Evolutionary conservation across 2,113 vertebrate genomes (phyloP).

Genomic region (Mohoua ochrocephala): DNA sequence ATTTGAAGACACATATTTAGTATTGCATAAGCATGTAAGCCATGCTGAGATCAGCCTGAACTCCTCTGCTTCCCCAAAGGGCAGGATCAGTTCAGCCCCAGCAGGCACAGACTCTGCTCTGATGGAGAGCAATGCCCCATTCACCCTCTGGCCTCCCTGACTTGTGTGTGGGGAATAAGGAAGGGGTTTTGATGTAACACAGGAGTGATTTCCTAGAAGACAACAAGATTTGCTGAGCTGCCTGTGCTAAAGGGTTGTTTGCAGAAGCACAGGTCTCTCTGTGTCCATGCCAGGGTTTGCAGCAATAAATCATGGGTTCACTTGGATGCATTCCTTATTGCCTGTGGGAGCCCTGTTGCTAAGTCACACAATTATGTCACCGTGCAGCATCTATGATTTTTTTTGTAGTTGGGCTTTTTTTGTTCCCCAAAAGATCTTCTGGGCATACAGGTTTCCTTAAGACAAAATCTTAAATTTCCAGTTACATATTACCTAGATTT

Average conservation of each 20-base stretch:
- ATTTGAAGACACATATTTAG: background rate
- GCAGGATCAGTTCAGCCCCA: background rate
- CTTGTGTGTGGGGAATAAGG: background rate
- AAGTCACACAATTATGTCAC: background rate
- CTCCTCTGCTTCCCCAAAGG: background rate
- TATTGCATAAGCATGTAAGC: background rate
- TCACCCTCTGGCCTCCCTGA: background rate
- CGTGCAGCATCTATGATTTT: accelerated
- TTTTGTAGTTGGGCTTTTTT: background rate
- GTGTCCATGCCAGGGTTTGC: background rate
- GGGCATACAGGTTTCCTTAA: background rate
- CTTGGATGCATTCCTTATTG: background rate
- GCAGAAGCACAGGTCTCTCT: background rate
- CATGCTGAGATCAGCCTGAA: background rate
- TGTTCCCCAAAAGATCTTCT: background rate
- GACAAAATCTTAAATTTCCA: background rate
- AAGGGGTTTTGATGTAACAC: background rate
- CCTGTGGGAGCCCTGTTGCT: background rate
- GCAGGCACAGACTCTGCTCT: background rate
- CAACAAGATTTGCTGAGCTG: background rate
- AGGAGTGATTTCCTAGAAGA: background rate
- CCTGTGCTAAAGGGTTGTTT: background rate
- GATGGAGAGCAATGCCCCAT: background rate
- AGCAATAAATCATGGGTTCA: background rate
- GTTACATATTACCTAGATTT: background rate